Base-by-base conservation (phyloP, 2,888 invertebrate species). In the Chelonus formosanus region DNA sequence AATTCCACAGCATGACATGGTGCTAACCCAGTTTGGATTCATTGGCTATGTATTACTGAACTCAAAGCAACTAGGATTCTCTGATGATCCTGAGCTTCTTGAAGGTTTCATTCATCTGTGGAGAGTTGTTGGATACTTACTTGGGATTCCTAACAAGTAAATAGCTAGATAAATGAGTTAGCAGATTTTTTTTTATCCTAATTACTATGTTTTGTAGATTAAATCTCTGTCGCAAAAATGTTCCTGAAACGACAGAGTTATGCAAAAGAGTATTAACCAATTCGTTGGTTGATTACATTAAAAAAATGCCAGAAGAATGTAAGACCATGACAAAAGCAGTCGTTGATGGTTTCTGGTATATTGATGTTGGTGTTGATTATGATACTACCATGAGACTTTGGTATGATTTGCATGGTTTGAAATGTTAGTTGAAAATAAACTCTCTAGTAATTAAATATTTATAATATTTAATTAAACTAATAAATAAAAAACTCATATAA, bases 11-110 rank as follows among this genome's bases (percentile, higher is more conserved):
- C 89, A 90, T 69, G 94, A 95, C 79, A 88, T 96, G 87, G 91
- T 90, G 0, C 80, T 95, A 5, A 95, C 95, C 0, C 93, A 93
- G 83, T 93, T 92, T 78, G 94, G 93, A 2, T 96, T 96, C 79
- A 87, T 95, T 76, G 95, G 94, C 0, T 89, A 89, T 70, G 84
- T 89, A 0, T 79, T 93, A 0, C 76, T 91, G 3, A 86, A 87
- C 20, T 87, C 90, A 0, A 85, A 89, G 57, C 80, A 85, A 58
- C 85, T 93, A 56, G 91, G 92, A 0, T 83, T 95, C 3, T 70
- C 67, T 0, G 86, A 88, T 72, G 83, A 86, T 1, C 85, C 85
- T 3, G 83, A 86, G 0, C 89, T 87, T 35, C 90, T 91, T 76
- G 90, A 91, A 67, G 91, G 89, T 0, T 91, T 92, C 67, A 85